phyloP scores from a whole-genome alignment of 1,140 invertebrate species.

The Orchestia grillus region DNA sequence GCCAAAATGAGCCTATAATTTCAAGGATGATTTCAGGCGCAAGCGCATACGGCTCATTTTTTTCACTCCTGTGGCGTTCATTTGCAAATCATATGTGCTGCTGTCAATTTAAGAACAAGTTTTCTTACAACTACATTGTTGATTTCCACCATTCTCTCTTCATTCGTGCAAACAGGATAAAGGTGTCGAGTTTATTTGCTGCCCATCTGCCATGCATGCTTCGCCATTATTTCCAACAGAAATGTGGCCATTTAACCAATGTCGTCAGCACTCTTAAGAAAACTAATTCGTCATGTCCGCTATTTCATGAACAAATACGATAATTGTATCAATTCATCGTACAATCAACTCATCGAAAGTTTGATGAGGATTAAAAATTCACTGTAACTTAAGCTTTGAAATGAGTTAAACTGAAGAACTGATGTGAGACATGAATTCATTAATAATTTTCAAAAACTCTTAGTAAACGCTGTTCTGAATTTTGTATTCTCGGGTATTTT shows the following conservation, averaged over 20 bases:
- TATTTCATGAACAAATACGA: neutral
- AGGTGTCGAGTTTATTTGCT: too few relatives aligned
- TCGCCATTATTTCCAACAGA: neutral
- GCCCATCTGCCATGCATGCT: neutral
- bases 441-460: neutral
- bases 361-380: neutral
- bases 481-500: too few relatives aligned
- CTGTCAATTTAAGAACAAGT: too few relatives aligned
- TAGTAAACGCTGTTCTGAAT: too few relatives aligned
- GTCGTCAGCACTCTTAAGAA: neutral
- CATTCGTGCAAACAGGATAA: too few relatives aligned
- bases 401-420: neutral
- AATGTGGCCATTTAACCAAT: neutral
- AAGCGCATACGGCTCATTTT: too few relatives aligned
- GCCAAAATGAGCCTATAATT: too few relatives aligned
- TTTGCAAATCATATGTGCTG: too few relatives aligned
- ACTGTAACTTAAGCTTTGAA: neutral
- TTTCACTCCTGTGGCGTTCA: too few relatives aligned
- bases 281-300: neutral
- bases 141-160: too few relatives aligned
- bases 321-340: neutral
- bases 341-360: neutral
- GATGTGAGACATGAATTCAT: neutral
- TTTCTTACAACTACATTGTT: too few relatives aligned
- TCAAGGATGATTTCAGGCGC: too few relatives aligned